Base-by-base conservation (phyloP, 1,140 invertebrate genomes). In the Apis cerana region DNA sequence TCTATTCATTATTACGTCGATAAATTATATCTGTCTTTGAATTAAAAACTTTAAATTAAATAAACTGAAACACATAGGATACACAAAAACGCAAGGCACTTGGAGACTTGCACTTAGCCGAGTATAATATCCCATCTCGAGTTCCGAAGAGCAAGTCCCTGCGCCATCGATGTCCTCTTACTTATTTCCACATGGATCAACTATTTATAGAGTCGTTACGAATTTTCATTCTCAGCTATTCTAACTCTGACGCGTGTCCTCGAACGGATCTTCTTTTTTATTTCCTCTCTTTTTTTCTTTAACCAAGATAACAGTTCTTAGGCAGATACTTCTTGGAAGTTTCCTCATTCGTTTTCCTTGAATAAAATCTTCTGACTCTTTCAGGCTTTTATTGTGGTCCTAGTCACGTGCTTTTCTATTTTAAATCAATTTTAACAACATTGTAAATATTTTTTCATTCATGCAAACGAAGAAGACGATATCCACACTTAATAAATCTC, bases 361-460 rank as follows among this genome's bases (percentile, higher is more conserved):
- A 68, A 23, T 8, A 13, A 43, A 67, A 77, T 19, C 50, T 54
- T n/a, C n/a, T n/a, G 12, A 21, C 21, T 43, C 21, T 52, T 56
- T 65, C 80, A 81, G 80, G 72, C 43, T 81, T 81, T 68, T 68
- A 81, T 81, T 58, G 72, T 81, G 64, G n/a, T 81, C 80, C 72
- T 81, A 59, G 43, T 59, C 80, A 68, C 54, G 71, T 75, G 11
- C 50, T 62, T 59, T 33, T 21, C 12, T 50, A 48, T 21, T 61
- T 58, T 58, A 21, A 48, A 12, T 59, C 65, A 21, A 72, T 64
- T 21, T 21, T 12, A 74, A 43, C 50, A 27, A n/a, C 13, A 68
- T 59, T 43, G 15, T 52, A 58, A 59, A 74, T 74, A 59, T 21
- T 43, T 13, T 17, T n/a, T 43, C 68, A 11, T 54, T n/a, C 70